phyloP scores from a whole-genome alignment of 2,888 invertebrate genomes.

The Himalopsyche kuldschensis region DNA sequence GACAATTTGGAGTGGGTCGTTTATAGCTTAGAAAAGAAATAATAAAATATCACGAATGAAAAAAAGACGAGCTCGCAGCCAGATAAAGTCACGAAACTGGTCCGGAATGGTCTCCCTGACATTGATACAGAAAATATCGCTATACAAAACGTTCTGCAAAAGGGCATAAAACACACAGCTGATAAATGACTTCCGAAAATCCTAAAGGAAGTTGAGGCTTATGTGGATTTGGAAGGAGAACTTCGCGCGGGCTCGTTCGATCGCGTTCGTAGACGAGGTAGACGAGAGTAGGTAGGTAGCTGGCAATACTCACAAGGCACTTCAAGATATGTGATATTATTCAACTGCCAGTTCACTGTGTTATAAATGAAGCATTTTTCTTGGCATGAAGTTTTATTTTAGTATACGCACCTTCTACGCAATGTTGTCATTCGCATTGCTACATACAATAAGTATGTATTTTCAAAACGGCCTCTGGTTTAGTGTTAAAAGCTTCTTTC shows the following conservation, averaged over 20 bases:
- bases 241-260: conserved; percentile 32
- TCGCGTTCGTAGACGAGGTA: neutral
- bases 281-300: neutral
- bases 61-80: neutral
- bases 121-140: conserved; percentile 6
- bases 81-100: neutral
- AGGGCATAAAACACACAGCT: conserved; percentile 60
- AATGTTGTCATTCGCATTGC: no score
- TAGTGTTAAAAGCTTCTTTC: no score
- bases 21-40: neutral
- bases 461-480: no score
- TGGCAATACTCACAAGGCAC: no score
- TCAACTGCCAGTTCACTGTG: no score
- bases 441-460: no score
- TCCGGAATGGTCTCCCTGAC: neutral
- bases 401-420: neutral
- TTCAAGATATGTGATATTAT: no score
- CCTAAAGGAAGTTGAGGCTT: conserved; percentile 65
- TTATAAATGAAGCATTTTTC: no score
- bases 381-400: neutral
- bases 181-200: conserved; percentile 65
- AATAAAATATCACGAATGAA: neutral
- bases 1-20: neutral
- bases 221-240: conserved; percentile 56
- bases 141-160: conserved; percentile 47